Percentiles rank a stretch among this genome's conserved stretches.
phyloP scores from a whole-genome alignment of 2,797 vertebrate genomes.

The Pogonophryne albipinna region DNA sequence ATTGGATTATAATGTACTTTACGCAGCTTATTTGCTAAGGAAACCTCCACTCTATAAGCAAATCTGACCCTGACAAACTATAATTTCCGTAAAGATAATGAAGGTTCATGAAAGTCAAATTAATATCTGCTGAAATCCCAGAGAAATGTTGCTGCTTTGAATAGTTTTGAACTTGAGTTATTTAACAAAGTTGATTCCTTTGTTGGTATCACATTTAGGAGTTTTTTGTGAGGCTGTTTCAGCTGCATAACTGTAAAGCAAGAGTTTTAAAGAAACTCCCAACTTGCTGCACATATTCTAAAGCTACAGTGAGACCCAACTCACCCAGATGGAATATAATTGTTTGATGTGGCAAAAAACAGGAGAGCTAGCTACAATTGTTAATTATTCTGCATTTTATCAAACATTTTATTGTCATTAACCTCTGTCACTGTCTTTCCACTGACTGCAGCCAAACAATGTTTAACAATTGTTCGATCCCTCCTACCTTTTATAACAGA shows the following conservation, averaged over 20 bases:
- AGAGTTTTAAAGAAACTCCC: neutral
- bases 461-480: too few relatives aligned
- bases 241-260: too few relatives aligned
- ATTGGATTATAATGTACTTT: constrained; percentile 16
- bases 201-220: constrained; percentile 10
- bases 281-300: neutral
- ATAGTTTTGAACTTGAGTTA: constrained; percentile 35
- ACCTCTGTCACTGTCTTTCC: too few relatives aligned
- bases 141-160: constrained; percentile 7
- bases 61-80: constrained; percentile 11
- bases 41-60: neutral
- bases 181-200: constrained; percentile 47
- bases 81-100: constrained; percentile 38
- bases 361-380: neutral
- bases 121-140: neutral
- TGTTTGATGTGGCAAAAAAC: neutral
- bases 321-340: neutral
- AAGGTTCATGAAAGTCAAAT: constrained; percentile 7
- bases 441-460: too few relatives aligned
- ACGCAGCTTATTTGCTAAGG: neutral
- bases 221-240: neutral
- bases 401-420: too few relatives aligned
- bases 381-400: too few relatives aligned
- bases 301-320: neutral
- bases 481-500: too few relatives aligned